Evolutionary conservation across 2,888 invertebrate genomes (phyloP).

Genomic region (Volucella inflata): DNA sequence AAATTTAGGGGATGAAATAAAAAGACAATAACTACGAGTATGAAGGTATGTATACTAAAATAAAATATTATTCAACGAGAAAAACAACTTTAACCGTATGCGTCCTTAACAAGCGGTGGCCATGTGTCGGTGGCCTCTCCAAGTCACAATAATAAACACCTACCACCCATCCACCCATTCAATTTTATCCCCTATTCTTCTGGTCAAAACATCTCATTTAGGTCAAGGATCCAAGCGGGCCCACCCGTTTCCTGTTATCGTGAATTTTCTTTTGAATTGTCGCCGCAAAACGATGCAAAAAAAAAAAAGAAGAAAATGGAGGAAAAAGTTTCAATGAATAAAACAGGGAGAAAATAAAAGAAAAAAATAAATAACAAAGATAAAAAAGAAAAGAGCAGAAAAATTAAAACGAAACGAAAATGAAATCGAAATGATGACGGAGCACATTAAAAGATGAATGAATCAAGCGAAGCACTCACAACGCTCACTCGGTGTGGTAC

Average conservation of each 20-base stretch:
- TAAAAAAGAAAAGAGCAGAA: slow-evolving; percentile 7
- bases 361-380: slow-evolving; percentile 39
- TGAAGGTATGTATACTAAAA: background rate
- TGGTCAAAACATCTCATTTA: slow-evolving; percentile 66
- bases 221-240: slow-evolving; percentile 66
- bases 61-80: slow-evolving; percentile 37
- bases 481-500: background rate
- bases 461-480: slow-evolving; percentile 51
- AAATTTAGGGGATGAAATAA: slow-evolving; percentile 2
- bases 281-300: slow-evolving; percentile 36
- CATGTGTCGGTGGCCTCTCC: slow-evolving; percentile 9
- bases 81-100: slow-evolving; percentile 53
- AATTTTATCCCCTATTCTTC: slow-evolving; percentile 3
- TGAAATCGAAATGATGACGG: slow-evolving; percentile 72
- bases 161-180: background rate
- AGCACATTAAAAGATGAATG: slow-evolving; percentile 73
- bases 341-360: slow-evolving; percentile 39
- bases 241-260: slow-evolving; percentile 59
- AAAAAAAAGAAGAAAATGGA: slow-evolving; percentile 15
- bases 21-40: slow-evolving; percentile 38
- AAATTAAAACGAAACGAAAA: slow-evolving; percentile 43
- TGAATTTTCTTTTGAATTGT: slow-evolving; percentile 61
- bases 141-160: background rate
- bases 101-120: slow-evolving; percentile 58
- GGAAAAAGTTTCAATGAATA: slow-evolving; percentile 6